Base-by-base conservation (phyloP, 2,888 invertebrate genomes). In the Scrobipalpa atriplicella region DNA sequence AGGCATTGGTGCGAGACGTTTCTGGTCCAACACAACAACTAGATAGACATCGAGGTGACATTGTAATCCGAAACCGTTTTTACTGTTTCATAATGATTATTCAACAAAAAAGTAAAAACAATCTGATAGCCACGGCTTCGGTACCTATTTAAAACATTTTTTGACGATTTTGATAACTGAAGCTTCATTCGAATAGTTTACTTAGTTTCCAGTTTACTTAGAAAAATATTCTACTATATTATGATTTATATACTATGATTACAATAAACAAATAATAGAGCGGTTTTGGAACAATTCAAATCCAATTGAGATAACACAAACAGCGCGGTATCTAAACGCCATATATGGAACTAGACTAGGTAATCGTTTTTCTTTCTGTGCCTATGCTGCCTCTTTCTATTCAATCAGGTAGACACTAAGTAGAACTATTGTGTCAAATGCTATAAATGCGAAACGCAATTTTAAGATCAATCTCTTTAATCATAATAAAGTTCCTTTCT, bases 1-100 rank as follows among this genome's bases (percentile, higher is more conserved):
- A 69, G 67, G 73, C 76, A 75, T 65, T 69, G 72, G 72, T 70
- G 77, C 77, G 75, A 70, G 72, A 78, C 78, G 69, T 68, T 63
- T 67, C 67, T 52, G 10, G n/a, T 29, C 18, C 13, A 18, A 58
- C n/a, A 58, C 11, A 29, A 63, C 52, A 29, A 18, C 16, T n/a
- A 52, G 19, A 58, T 38, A 58, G 54, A 36, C 52, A 64, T 62
- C 52, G 64, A 67, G 64, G 68, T 66, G 68, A 67, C 69, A 68
- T 62, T 70, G 71, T 63, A 73, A 73, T 65, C 62, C 62, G 68
- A 75, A 68, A 71, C 68, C 64, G 68, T 61, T 36, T 65, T 62
- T 16, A 62, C 58, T 51, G 68, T 69, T 71, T 67, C 64, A 63
- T 65, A 56, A 69, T 64, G 36, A 65, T 39, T 16, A 36, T 29